Percentiles rank a stretch among this genome's conserved stretches.
These are phyloP conservation scores for Daptonema setosum DNA, from an alignment of 2,888 invertebrate species.

Conservation along the genomic window DNA sequence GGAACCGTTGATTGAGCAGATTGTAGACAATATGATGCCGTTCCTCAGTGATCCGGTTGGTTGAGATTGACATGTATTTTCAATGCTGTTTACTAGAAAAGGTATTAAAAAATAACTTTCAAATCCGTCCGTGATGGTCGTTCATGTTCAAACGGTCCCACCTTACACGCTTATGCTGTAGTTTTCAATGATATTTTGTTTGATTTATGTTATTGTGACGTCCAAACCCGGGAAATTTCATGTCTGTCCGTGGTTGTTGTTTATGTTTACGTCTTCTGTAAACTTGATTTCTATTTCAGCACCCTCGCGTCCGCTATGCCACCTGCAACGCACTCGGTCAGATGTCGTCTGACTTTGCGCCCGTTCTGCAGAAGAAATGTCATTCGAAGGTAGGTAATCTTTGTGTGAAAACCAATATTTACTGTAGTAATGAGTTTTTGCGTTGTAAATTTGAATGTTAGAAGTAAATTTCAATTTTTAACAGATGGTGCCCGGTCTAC, in stretches of 20 bases:
- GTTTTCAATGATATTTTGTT: too few relatives aligned
- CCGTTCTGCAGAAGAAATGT: slow-evolving; percentile 85
- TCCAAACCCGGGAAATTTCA: too few relatives aligned
- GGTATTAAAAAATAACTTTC: background rate
- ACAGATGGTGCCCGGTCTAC: slow-evolving; percentile 63
- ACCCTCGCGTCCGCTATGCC: slow-evolving; percentile 78
- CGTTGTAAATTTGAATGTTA: too few relatives aligned
- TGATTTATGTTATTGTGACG: too few relatives aligned
- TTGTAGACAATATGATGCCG: slow-evolving; percentile 68
- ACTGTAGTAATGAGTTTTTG: too few relatives aligned
- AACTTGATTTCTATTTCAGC: too few relatives aligned
- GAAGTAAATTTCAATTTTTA: too few relatives aligned
- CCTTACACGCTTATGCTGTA: too few relatives aligned
- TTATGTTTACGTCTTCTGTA: too few relatives aligned
- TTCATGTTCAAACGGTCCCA: too few relatives aligned
- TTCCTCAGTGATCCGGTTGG: slow-evolving; percentile 59
- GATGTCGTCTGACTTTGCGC: slow-evolving; percentile 95
- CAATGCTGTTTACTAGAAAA: background rate
- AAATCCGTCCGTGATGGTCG: background rate
- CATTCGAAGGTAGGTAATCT: slow-evolving; percentile 64
- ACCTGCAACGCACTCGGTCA: slow-evolving; percentile 96
- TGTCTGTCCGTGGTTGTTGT: too few relatives aligned
- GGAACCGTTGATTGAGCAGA: slow-evolving; percentile 75
- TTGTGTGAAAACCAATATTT: too few relatives aligned
- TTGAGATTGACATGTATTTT: slow-evolving; percentile 10